Evolutionary conservation across 2,888 invertebrate species (phyloP).

Genomic region (Sphaerophoria taeniata): DNA sequence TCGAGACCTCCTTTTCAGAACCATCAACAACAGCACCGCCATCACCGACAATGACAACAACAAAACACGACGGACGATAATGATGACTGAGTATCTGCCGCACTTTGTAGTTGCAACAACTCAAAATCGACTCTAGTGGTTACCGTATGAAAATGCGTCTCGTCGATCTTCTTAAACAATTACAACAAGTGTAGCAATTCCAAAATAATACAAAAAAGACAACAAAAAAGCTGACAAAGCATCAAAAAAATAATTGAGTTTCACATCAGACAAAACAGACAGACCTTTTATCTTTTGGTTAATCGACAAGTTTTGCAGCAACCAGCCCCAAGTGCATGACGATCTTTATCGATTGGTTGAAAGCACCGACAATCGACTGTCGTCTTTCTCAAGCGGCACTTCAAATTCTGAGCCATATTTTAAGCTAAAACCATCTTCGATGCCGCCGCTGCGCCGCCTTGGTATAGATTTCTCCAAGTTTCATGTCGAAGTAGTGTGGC

Average conservation of each 20-base stretch:
- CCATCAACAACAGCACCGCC: neutral
- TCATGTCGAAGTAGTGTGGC: slow-evolving; percentile 17
- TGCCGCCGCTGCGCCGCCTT: slow-evolving; percentile 47
- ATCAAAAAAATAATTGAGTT: slow-evolving; percentile 66
- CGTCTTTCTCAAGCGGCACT: slow-evolving; percentile 54
- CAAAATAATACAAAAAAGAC: slow-evolving; percentile 18
- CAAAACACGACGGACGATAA: neutral
- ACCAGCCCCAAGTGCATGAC: slow-evolving; percentile 64
- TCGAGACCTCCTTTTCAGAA: too few relatives aligned
- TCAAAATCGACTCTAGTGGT: neutral
- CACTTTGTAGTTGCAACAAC: slow-evolving; percentile 27
- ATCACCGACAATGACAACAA: neutral
- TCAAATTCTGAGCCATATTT: slow-evolving; percentile 60
- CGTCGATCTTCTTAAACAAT: neutral
- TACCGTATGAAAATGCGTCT: slow-evolving; percentile 45
- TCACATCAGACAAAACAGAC: slow-evolving; percentile 33
- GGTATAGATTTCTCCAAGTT: slow-evolving; percentile 29
- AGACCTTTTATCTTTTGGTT: slow-evolving; percentile 33
- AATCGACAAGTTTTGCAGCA: slow-evolving; percentile 60
- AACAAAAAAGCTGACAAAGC: slow-evolving; percentile 21
- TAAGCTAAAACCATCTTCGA: slow-evolving; percentile 55
- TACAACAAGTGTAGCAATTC: slow-evolving; percentile 14
- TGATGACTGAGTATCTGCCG: slow-evolving; percentile 28
- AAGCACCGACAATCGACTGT: slow-evolving; percentile 59
- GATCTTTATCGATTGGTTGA: slow-evolving; percentile 73